Percentiles rank a stretch among this genome's conserved stretches.
phyloP scores from a whole-genome alignment of 2,113 vertebrate species.

The Xenopus tropicalis region UCB_Xtro_10.0 CM004449.2:31599001-31599500 shows the following conservation, averaged over 20 bases:
- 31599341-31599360: slow-evolving; percentile 7
- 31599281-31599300: background rate
- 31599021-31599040: no score
- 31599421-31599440: background rate
- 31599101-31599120: background rate
- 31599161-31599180: background rate
- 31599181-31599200: background rate
- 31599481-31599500: no score
- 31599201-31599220: background rate
- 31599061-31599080: background rate
- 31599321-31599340: slow-evolving; percentile 10
- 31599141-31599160: background rate
- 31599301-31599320: slow-evolving; percentile 10
- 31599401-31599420: background rate
- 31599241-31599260: background rate
- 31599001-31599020: background rate
- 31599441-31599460: no score
- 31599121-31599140: background rate
- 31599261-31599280: slow-evolving; percentile 14
- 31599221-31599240: slow-evolving; percentile 8
- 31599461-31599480: no score
- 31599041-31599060: no score
- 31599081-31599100: background rate
- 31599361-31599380: background rate
- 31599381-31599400: background rate